phyloP scores from a whole-genome alignment of 2,888 invertebrate genomes.

The Corythucha ciliata region DNA sequence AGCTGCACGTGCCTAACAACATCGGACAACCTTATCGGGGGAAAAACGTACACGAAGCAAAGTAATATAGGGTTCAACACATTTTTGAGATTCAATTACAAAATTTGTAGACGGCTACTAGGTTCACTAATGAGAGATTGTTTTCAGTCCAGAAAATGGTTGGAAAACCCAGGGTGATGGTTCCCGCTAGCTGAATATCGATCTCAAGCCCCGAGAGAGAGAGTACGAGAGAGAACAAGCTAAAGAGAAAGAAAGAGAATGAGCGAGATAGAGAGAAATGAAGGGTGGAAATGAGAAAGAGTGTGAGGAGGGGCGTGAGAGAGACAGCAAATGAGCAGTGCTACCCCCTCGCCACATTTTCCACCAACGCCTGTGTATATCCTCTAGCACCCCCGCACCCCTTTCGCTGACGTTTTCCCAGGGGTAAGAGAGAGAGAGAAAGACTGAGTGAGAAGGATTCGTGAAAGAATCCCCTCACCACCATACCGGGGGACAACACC shows the following conservation, averaged over 20 bases:
- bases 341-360: conserved; percentile 12
- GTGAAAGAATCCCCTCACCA: conserved; percentile 17
- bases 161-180: conserved; percentile 22
- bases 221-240: conserved; percentile 11
- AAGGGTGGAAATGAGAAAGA: conserved; percentile 6
- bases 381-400: conserved; percentile 24
- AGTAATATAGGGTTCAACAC: background rate
- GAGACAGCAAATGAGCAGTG: conserved; percentile 24
- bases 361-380: conserved; percentile 1
- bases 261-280: conserved; percentile 5
- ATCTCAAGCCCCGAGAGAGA: conserved; percentile 24
- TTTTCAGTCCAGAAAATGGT: conserved; percentile 14
- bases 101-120: too few species aligned
- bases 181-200: conserved; percentile 25
- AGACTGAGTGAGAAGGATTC: conserved; percentile 4
- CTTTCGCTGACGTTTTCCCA: conserved; percentile 19
- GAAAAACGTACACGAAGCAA: background rate
- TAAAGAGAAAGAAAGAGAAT: conserved; percentile 20
- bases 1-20: too few species aligned
- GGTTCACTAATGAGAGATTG: too few species aligned
- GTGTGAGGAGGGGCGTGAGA: conserved; percentile 21
- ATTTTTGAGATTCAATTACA: background rate
- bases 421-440: background rate
- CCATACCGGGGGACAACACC: conserved; percentile 1
- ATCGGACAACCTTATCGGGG: too few species aligned